Conservation (phyloP, 2,888 invertebrate species). For the Eristalis tenax region DNA sequence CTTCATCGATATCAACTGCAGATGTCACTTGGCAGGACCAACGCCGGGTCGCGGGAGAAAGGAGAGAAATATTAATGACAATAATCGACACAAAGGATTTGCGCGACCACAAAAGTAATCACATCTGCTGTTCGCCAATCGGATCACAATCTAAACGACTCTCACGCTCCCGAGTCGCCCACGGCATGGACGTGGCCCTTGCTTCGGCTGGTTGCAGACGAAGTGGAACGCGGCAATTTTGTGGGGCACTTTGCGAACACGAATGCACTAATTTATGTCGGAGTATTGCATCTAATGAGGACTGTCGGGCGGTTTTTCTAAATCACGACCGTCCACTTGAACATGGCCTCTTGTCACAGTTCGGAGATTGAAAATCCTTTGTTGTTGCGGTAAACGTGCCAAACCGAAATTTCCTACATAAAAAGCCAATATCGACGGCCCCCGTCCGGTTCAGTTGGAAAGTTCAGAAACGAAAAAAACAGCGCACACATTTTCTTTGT, state of each 20-base stretch:
- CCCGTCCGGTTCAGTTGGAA: background rate
- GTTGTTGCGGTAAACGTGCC: too few species aligned
- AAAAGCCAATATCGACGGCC: background rate
- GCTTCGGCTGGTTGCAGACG: background rate
- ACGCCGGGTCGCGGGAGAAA: background rate
- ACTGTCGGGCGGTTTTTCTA: slow-evolving; percentile 20
- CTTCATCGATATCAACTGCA: slow-evolving; percentile 35
- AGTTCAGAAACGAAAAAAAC: background rate
- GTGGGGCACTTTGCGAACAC: slow-evolving; percentile 5
- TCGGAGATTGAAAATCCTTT: background rate
- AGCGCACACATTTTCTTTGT: background rate
- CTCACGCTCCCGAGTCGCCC: background rate
- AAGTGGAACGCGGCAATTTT: background rate
- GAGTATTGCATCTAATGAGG: slow-evolving; percentile 36
- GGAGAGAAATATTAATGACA: slow-evolving; percentile 41
- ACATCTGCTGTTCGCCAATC: slow-evolving; percentile 54
- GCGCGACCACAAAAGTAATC: slow-evolving; percentile 42
- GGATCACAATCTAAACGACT: slow-evolving; percentile 53
- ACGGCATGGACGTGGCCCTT: too few species aligned
- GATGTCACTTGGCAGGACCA: slow-evolving; percentile 11
- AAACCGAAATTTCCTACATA: background rate
- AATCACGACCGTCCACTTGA: slow-evolving; percentile 3
- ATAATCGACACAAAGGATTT: slow-evolving; percentile 51
- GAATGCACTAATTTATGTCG: slow-evolving; percentile 4
- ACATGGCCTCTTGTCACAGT: background rate